A percentile compares a stretch with the other conserved stretches of the same genome.
Evolutionary conservation across 2,797 vertebrate species (phyloP).

Genomic region (Anomalospiza imberbis): DNA sequence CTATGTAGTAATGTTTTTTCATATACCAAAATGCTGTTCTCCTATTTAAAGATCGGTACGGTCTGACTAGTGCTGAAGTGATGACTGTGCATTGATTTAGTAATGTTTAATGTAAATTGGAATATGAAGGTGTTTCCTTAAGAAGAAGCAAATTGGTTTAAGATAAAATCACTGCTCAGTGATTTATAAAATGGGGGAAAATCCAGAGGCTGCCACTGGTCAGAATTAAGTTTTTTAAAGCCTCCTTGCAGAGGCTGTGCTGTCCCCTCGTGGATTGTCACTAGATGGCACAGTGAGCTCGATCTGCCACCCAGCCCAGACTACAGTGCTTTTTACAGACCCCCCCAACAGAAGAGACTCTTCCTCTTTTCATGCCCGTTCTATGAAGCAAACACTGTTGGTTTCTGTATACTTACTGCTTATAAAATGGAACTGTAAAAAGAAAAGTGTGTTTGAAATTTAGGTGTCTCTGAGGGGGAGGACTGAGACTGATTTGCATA

Average conservation of each 20-base stretch:
- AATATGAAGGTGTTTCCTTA: background rate
- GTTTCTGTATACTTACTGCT: background rate
- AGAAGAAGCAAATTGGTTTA: background rate
- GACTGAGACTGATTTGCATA: background rate
- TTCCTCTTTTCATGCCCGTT: background rate
- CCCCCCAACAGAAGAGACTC: fast-evolving
- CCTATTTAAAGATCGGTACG: background rate
- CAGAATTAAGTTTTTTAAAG: background rate
- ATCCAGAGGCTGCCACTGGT: background rate
- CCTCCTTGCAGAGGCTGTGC: background rate
- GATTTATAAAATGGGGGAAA: background rate
- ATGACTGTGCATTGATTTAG: background rate
- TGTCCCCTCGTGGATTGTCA: background rate
- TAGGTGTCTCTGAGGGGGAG: background rate
- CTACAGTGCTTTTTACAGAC: background rate
- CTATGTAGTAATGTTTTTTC: background rate
- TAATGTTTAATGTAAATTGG: background rate
- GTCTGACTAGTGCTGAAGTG: background rate
- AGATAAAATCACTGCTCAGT: background rate
- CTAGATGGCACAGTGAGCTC: constrained; percentile 28
- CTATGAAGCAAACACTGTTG: background rate
- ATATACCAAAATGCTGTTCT: background rate
- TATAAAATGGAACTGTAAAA: background rate
- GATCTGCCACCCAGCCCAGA: background rate
- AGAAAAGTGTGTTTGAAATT: background rate